Evolutionary conservation across 2,888 invertebrate species (phyloP).

Genomic region (Coelinius sp.): DNA sequence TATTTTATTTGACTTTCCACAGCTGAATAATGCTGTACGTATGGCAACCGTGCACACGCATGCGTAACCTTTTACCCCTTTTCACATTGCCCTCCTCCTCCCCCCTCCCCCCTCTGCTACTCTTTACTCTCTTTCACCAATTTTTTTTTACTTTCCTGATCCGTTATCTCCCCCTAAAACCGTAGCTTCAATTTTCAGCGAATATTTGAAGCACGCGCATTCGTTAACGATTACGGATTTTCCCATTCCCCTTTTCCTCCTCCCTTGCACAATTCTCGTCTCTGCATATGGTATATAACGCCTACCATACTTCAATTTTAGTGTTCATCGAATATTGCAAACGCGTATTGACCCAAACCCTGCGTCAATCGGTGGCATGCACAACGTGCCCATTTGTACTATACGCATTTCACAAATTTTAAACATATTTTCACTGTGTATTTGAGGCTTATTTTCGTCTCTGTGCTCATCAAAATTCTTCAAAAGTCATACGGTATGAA

Average conservation of each 20-base stretch:
- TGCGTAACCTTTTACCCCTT: constrained; percentile 22
- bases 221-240: constrained; percentile 52
- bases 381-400: constrained; percentile 21
- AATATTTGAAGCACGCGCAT: constrained; percentile 56
- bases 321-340: constrained; percentile 49
- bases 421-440: background rate
- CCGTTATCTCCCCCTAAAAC: constrained; percentile 19
- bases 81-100: background rate
- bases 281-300: constrained; percentile 1
- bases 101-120: background rate
- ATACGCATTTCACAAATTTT: constrained; percentile 6
- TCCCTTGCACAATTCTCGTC: background rate
- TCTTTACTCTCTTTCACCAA: background rate
- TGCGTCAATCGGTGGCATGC: constrained; percentile 39
- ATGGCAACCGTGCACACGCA: constrained; percentile 37
- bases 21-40: background rate
- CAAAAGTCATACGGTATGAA: background rate
- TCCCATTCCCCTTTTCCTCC: background rate
- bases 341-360: constrained; percentile 40
- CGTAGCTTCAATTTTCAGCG: constrained; percentile 43
- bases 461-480: background rate
- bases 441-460: background rate
- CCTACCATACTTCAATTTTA: constrained; percentile 36
- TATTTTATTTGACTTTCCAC: background rate
- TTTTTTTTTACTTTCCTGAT: constrained; percentile 33